A percentile compares a stretch with the other conserved stretches of the same genome.
Evolutionary conservation across 2,888 invertebrate species (phyloP).

Genomic region (Tupiocoris notatus): DNA sequence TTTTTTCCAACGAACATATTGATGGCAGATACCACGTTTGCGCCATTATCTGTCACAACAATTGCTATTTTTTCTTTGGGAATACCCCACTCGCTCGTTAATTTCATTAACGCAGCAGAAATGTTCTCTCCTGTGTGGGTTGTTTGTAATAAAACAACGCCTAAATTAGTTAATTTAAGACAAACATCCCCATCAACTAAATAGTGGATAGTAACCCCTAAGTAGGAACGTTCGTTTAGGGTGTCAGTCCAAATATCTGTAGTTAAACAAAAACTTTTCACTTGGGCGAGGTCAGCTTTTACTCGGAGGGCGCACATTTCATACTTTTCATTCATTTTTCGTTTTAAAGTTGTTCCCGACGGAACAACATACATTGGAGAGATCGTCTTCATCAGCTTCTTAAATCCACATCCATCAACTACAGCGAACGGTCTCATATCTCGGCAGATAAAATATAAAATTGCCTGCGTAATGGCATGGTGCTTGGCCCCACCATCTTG

Average conservation of each 20-base stretch:
- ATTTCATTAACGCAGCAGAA: too few species aligned
- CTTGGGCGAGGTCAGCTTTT: background rate
- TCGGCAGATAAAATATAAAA: constrained; percentile 20
- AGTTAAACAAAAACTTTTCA: constrained; percentile 1
- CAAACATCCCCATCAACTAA: background rate
- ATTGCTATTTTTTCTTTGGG: background rate
- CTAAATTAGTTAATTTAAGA: background rate
- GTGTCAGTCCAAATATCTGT: constrained; percentile 31
- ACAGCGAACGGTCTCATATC: constrained; percentile 18
- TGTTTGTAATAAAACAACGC: background rate
- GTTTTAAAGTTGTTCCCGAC: constrained; percentile 9
- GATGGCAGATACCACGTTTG: constrained; percentile 6
- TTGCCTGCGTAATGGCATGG: background rate
- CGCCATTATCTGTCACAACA: constrained; percentile 17
- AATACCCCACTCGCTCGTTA: constrained; percentile 15
- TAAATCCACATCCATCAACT: constrained; percentile 7
- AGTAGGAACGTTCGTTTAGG: constrained; percentile 3
- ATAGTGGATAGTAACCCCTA: constrained; percentile 25
- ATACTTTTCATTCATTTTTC: constrained; percentile 8
- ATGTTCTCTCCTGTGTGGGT: constrained; percentile 5
- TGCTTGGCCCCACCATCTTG: constrained; percentile 18
- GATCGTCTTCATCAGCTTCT: constrained; percentile 11
- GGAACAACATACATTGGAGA: constrained; percentile 10
- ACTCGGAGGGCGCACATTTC: background rate
- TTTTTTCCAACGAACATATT: constrained; percentile 2